Base-by-base conservation (phyloP, 2,113 vertebrate genomes). In the Tragelaphus strepsiceros region DNA sequence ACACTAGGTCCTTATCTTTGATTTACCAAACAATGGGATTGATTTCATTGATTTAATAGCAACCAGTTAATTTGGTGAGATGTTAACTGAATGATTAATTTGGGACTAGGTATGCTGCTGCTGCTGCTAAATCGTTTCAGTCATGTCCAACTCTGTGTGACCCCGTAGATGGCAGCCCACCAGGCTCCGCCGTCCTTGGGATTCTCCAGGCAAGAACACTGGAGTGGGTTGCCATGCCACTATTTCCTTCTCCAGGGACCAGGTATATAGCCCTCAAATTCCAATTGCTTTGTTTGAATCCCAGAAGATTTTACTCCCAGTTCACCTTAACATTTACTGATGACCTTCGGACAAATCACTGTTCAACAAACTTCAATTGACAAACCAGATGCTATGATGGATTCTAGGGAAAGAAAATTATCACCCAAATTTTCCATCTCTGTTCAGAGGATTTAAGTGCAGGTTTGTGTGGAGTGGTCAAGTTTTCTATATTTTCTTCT, bases 161-260 rank as follows among this genome's bases (percentile, higher is more conserved):
- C 17, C 64, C 64, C 64, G 11, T 10, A 67, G 32, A 67, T 0
- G 0, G 64, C 64, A 67, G 17, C 64, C 64, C 64, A 35, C 64
- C 64, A 67, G 64, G 8, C 17, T 67, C 32, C 0, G 0, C 64
- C 3, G 0, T 67, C 32, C 32, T 8, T 11, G 32, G 17, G 17
- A 67, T 35, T 67, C 64, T 67, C 17, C 32, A 35, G 32, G 2
- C 17, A 35, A 21, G 17, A 35, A 35, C 32, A 35, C 32, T 67
- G 64, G 17, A 35, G 32, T 67, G 32, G 8, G 64, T 11, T 67
- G 30, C 64, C 64, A 67, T 43, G 43, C 43, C 43, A 43, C 43
- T 43, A 43, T 67, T 67, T 11, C 17, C 17, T 67, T 67, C 32
- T 35, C 17, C 32, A 35, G 32, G 61, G 43, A 49, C 19, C 19